Evolutionary conservation across 2,888 invertebrate species (phyloP).

Genomic region (Smittia aterrima): DNA sequence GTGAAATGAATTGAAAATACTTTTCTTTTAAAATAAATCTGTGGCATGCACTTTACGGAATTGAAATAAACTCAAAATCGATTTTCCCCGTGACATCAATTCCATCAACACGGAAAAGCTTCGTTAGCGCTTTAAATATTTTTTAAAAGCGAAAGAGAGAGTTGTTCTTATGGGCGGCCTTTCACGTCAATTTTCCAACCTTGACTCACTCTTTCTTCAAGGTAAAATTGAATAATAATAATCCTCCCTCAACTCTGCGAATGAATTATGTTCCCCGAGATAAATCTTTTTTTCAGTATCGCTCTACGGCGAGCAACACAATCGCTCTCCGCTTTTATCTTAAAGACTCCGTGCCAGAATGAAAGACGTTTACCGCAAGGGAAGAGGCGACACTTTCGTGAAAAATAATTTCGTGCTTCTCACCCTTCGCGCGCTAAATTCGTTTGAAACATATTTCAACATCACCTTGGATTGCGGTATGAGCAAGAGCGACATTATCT

Average conservation of each 20-base stretch:
- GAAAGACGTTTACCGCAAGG: background rate
- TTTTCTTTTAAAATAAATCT: too few species aligned
- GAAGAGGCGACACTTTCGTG: background rate
- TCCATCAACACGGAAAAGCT: background rate
- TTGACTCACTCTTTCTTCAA: background rate
- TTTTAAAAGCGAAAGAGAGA: too few species aligned
- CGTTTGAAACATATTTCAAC: background rate
- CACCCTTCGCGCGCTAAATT: background rate
- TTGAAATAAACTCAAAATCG: too few species aligned
- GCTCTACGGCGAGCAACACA: background rate
- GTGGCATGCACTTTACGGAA: too few species aligned
- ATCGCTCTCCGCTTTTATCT: background rate
- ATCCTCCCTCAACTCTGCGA: background rate
- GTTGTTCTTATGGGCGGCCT: background rate
- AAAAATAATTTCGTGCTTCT: background rate
- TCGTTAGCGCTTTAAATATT: background rate
- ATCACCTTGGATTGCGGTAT: background rate
- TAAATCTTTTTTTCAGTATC: conserved; percentile 2
- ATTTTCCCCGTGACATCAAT: background rate
- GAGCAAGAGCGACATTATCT: background rate
- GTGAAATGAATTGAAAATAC: too few species aligned
- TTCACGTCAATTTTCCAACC: background rate
- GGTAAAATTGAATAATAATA: background rate
- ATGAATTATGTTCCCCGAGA: background rate
- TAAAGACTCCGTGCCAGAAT: background rate